Evolutionary conservation across 2,888 invertebrate genomes (phyloP).

Genomic region (Cenopis cana): DNA sequence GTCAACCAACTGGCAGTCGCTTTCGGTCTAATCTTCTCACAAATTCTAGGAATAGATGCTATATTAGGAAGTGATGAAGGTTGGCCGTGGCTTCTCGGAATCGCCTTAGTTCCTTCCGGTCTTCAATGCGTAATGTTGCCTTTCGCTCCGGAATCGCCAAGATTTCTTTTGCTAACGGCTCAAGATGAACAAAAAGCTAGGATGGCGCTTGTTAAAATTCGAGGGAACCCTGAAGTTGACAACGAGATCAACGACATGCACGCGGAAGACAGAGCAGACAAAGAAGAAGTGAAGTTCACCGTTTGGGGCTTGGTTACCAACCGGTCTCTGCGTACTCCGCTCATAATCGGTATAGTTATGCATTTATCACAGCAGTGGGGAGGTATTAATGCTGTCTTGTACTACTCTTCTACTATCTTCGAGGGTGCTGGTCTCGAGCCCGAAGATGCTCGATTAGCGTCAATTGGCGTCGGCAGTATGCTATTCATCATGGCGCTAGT

Average conservation of each 20-base stretch:
- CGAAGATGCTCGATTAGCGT: slow-evolving; percentile 87
- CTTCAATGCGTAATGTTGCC: slow-evolving; percentile 74
- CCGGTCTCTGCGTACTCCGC: slow-evolving; percentile 68
- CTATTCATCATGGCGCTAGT: slow-evolving; percentile 91
- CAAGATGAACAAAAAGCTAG: slow-evolving; percentile 75
- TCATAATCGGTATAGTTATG: slow-evolving; percentile 81
- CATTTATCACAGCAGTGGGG: slow-evolving; percentile 81
- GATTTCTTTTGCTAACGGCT: slow-evolving; percentile 71
- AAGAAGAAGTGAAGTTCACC: slow-evolving; percentile 74
- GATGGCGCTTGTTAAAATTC: slow-evolving; percentile 65
- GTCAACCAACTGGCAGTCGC: slow-evolving; percentile 81
- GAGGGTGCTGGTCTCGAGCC: slow-evolving; percentile 85
- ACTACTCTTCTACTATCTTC: slow-evolving; percentile 89
- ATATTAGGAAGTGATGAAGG: slow-evolving; percentile 76
- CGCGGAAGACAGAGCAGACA: slow-evolving; percentile 75
- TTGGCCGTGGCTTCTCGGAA: slow-evolving; percentile 79
- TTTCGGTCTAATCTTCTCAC: slow-evolving; percentile 73
- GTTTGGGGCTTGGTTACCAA: slow-evolving; percentile 71
- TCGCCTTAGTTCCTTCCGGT: slow-evolving; percentile 73
- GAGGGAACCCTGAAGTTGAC: slow-evolving; percentile 73
- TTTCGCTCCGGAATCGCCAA: slow-evolving; percentile 78
- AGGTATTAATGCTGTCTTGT: slow-evolving; percentile 86
- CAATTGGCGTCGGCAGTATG: slow-evolving; percentile 89
- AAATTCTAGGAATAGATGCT: slow-evolving; percentile 78
- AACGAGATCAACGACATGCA: slow-evolving; percentile 81